These are phyloP conservation scores for Etheostoma cragini DNA, from an alignment of 2,113 vertebrate genomes.

Conservation along the genomic window DNA sequence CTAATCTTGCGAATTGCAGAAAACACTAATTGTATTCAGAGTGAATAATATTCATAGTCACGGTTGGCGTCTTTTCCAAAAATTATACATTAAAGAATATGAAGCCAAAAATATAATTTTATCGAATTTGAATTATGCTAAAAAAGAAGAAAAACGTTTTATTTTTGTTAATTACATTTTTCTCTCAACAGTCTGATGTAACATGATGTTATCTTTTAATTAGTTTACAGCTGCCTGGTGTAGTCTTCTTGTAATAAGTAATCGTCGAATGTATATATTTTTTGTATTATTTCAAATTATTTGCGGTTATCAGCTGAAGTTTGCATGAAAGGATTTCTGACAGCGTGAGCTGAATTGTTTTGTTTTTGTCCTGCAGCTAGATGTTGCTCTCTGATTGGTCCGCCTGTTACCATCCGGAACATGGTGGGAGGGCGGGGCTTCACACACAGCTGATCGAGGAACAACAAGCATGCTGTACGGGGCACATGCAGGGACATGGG, in stretches of 20 bases:
- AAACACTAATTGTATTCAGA: not conserved
- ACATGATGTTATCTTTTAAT: not conserved
- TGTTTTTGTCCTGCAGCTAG: conserved; percentile 85
- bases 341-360: conserved; percentile 83
- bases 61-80: not conserved
- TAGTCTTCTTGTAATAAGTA: not conserved
- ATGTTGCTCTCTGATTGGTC: conserved; percentile 88
- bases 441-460: conserved; percentile 88
- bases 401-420: conserved; percentile 97
- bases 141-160: not conserved
- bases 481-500: conserved; percentile 68
- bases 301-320: conserved; percentile 47
- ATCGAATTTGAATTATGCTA: not conserved
- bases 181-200: not conserved
- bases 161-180: not conserved
- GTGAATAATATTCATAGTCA: not conserved
- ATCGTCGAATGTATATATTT: not conserved
- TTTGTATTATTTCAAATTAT: not conserved
- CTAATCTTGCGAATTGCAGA: not conserved
- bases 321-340: conserved; percentile 59
- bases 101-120: not conserved
- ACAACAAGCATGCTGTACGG: conserved; percentile 80
- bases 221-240: not conserved
- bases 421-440: conserved; percentile 84
- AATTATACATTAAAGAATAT: not conserved